Evolutionary conservation across 2,888 invertebrate species (phyloP).

Genomic region (Meganola albula): DNA sequence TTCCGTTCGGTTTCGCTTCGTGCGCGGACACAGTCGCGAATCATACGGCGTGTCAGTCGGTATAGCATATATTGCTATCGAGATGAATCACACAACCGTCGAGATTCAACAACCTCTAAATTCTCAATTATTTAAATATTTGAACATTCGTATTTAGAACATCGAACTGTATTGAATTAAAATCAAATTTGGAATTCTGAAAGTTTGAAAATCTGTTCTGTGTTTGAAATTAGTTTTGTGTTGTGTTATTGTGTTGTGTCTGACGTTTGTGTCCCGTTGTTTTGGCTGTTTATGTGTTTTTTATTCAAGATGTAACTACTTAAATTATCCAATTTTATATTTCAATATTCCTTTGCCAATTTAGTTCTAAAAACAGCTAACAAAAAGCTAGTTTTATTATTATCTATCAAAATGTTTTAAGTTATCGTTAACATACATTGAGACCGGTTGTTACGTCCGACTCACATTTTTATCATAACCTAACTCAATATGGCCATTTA

Average conservation of each 20-base stretch:
- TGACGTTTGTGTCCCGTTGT: neutral
- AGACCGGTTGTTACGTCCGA: neutral
- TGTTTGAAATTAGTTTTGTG: conserved; percentile 7
- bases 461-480: neutral
- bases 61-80: conserved; percentile 41
- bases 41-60: conserved; percentile 26
- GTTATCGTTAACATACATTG: neutral
- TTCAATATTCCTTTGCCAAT: neutral
- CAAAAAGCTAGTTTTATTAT: neutral
- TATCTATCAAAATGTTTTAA: neutral
- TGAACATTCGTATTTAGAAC: conserved; percentile 20
- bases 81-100: conserved; percentile 66
- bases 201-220: conserved; percentile 1
- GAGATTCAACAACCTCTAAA: conserved; percentile 29
- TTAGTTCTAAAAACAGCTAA: neutral
- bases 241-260: neutral
- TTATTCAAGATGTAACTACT: neutral
- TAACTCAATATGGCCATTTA: neutral
- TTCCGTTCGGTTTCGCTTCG: conserved; percentile 46
- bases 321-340: neutral
- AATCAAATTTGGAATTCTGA: conserved; percentile 6
- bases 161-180: conserved; percentile 12
- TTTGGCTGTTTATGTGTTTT: neutral
- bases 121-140: too few relatives aligned
- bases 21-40: conserved; percentile 34